Evolutionary conservation across 2,113 vertebrate genomes (phyloP).

Genomic region (Odobenus rosmarus): DNA sequence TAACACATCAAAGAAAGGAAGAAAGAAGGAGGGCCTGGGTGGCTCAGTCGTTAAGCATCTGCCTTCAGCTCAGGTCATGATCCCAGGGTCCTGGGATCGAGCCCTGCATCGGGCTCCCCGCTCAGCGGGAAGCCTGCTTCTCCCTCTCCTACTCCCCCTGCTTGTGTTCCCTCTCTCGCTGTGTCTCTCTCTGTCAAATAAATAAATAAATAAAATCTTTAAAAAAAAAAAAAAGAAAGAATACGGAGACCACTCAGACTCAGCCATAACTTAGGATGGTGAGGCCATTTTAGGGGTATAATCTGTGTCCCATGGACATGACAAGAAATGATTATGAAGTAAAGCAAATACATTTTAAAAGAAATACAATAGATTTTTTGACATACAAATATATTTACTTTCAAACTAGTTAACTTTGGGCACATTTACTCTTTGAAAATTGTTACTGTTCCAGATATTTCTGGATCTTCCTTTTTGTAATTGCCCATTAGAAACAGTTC

Average conservation of each 20-base stretch:
- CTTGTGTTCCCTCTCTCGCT: no score
- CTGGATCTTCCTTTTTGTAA: neutral
- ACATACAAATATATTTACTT: conserved; percentile 23
- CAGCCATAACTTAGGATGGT: neutral
- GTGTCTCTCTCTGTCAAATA: neutral
- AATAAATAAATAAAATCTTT: neutral
- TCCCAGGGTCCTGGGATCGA: no score
- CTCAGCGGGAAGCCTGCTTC: no score
- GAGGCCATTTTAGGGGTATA: neutral
- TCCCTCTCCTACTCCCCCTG: no score
- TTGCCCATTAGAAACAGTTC: neutral
- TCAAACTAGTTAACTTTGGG: neutral
- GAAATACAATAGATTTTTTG: neutral
- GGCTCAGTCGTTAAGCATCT: no score
- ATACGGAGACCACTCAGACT: neutral
- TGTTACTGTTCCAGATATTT: neutral
- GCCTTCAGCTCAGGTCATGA: no score
- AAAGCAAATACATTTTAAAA: neutral
- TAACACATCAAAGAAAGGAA: neutral
- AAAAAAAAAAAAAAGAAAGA: neutral
- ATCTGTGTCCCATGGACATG: neutral
- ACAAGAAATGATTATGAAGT: neutral
- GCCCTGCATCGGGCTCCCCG: no score
- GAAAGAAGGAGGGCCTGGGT: neutral
- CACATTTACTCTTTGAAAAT: conserved; percentile 25